Evolutionary conservation across 2,797 vertebrate genomes (phyloP).

Genomic region (Tenualosa ilisha): DNA sequence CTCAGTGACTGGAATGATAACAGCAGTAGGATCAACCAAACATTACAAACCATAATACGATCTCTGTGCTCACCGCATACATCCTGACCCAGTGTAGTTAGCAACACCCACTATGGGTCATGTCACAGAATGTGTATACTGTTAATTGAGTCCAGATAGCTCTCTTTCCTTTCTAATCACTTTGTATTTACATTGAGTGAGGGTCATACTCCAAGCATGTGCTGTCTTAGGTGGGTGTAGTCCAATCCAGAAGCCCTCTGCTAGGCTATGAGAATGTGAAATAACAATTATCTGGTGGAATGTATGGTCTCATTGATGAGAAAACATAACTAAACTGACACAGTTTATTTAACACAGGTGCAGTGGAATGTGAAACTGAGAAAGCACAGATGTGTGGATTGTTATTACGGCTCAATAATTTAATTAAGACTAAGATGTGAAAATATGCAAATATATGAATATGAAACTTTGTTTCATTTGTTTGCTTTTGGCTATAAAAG

Average conservation of each 20-base stretch:
- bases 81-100: background rate
- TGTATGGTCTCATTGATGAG: constrained; percentile 21
- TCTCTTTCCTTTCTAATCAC: background rate
- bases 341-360: constrained; percentile 26
- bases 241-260: background rate
- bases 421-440: constrained; percentile 13
- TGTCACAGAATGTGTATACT: background rate
- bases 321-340: constrained; percentile 17
- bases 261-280: constrained; percentile 7
- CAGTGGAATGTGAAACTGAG: background rate
- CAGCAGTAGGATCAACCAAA: background rate
- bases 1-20: background rate
- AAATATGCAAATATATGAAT: no score
- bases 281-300: constrained; percentile 27
- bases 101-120: background rate
- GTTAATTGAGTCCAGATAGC: background rate
- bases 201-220: background rate
- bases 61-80: background rate
- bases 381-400: background rate
- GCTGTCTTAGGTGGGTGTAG: background rate
- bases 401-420: constrained; percentile 30
- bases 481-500: background rate
- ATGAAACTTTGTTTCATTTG: constrained; percentile 1
- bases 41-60: background rate
- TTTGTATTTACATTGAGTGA: background rate